phyloP scores from a whole-genome alignment of 2,113 vertebrate genomes.

The Muntiacus reevesi region DNA sequence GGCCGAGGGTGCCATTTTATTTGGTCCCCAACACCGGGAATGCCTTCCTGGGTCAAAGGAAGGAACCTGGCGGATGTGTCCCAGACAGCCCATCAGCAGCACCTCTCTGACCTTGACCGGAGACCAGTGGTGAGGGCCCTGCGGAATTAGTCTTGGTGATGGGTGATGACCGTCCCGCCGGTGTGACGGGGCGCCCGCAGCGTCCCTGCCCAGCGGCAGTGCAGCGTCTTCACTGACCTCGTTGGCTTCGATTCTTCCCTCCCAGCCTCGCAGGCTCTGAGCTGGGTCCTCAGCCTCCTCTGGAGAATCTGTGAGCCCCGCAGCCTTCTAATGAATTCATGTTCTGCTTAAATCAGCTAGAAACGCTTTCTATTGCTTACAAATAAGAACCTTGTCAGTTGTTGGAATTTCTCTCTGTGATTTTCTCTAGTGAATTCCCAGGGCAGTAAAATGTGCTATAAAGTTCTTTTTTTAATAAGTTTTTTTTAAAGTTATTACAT shows the following conservation, averaged over 20 bases:
- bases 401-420: background rate
- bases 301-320: background rate
- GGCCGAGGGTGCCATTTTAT: accelerated
- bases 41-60: background rate
- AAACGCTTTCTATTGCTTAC: background rate
- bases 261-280: accelerated
- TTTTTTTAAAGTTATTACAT: background rate
- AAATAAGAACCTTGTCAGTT: background rate
- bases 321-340: background rate
- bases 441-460: background rate
- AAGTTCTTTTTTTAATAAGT: background rate
- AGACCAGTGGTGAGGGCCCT: accelerated
- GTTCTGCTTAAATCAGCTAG: background rate
- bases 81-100: background rate
- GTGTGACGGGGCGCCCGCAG: accelerated
- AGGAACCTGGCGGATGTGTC: accelerated
- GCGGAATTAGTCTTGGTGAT: accelerated
- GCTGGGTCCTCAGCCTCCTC: background rate
- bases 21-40: background rate
- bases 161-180: accelerated
- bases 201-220: accelerated
- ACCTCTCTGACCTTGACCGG: background rate
- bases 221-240: accelerated
- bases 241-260: too few species aligned
- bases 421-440: background rate